phyloP scores from a whole-genome alignment of 2,113 vertebrate genomes.

The Rhagologus leucostigma region DNA sequence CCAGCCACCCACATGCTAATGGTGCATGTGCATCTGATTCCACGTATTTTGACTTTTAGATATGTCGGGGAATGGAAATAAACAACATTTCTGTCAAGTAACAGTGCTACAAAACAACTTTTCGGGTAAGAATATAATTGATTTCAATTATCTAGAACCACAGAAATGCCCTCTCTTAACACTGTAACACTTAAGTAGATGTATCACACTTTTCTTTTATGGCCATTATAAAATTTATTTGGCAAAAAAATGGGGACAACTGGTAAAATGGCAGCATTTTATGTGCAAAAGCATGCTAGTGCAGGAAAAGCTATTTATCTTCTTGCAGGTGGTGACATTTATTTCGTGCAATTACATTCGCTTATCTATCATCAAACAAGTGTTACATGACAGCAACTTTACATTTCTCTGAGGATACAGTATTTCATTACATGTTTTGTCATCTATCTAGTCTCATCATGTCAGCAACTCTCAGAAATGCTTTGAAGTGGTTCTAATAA shows the following conservation, averaged over 20 bases:
- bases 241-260: background rate
- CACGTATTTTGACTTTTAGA: background rate
- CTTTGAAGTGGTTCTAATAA: background rate
- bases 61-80: background rate
- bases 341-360: background rate
- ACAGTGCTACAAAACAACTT: background rate
- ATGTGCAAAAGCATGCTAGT: background rate
- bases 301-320: slow-evolving; percentile 8
- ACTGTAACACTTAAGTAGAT: slow-evolving; percentile 12
- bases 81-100: background rate
- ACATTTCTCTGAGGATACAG: background rate
- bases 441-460: background rate
- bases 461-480: background rate
- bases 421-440: background rate
- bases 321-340: background rate
- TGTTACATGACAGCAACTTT: background rate
- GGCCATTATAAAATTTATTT: slow-evolving; percentile 28
- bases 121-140: background rate
- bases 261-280: slow-evolving; percentile 23
- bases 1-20: background rate
- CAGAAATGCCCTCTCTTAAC: background rate
- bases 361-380: background rate
- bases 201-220: slow-evolving; percentile 34
- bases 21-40: background rate
- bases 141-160: slow-evolving; percentile 10